Evolutionary conservation across 2,888 invertebrate species (phyloP), one percentile per base, ranked within the genome.

Genomic region (Habroteleia sp.): DNA sequence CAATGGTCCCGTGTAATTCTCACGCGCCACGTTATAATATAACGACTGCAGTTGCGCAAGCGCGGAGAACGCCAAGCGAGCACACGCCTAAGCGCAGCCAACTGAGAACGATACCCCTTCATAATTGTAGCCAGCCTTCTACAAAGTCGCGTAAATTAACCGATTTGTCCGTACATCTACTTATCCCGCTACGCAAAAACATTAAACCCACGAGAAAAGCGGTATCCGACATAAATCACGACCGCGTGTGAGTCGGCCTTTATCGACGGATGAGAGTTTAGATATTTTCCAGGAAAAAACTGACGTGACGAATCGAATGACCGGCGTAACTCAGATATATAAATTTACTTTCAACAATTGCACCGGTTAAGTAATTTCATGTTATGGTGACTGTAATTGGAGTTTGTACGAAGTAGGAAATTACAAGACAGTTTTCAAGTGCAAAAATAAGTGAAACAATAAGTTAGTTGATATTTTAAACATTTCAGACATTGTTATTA

Each of bases 1-100:
- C n/a, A n/a, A n/a, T n/a, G n/a, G n/a, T n/a, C n/a, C n/a, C 62
- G 54, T 54, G 31, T 71, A 54, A 54, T 71, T 71, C 71, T 71
- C 71, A 71, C 71, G 71, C 52, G 62, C 46, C 20, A 5, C 46
- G 33, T 54, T 62, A 62, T 62, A 62, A 29, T 62, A 62, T 71
- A 71, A 54, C 52, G 39, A 35, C 20, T 46, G 10, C n/a, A n/a
- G 35, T 71, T 71, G 71, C 71, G 48, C 54, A 71, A 71, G 29
- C 31, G 35, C 52, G 7, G 17, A 33, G 23, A 29, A 31, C 42
- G 20, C 33, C 44, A 29, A 50, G 37, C 41, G 39, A 37, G 65
- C 56, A 46, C 46, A 66, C 48, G 56, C 56, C 66, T 68, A 48
- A 63, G 33, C 25, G 33, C 17, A 52, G 3, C 60, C 60, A 44